These are phyloP conservation scores for Aegotheles bennettii DNA, from an alignment of 2,113 vertebrate species.

Conservation along the genomic window DNA sequence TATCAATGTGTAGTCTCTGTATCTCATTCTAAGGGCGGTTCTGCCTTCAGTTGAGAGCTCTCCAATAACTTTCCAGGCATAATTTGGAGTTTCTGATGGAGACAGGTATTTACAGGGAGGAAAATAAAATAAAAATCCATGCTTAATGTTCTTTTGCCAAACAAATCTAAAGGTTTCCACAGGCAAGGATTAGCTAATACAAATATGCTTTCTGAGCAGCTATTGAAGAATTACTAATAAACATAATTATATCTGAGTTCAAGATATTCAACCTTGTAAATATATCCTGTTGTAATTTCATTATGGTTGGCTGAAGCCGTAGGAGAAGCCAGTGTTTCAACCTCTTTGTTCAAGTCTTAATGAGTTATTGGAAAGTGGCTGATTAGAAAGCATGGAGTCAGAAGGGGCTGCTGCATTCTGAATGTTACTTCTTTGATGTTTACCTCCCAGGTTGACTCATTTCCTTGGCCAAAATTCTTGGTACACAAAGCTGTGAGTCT, in stretches of 20 bases:
- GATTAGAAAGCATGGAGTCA: constrained; percentile 27
- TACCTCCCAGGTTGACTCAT: neutral
- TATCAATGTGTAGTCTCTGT: neutral
- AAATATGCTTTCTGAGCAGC: constrained; percentile 47
- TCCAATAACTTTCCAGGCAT: neutral
- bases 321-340: constrained; percentile 10
- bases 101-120: neutral
- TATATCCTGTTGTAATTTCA: constrained; percentile 45
- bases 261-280: constrained; percentile 38
- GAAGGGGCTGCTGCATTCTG: neutral
- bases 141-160: constrained; percentile 42
- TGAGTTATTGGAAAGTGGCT: constrained; percentile 31
- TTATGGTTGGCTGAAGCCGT: neutral
- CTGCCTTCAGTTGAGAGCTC: neutral
- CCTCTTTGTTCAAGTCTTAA: constrained; percentile 40
- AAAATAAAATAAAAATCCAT: neutral
- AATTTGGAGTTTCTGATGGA: neutral
- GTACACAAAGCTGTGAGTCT: neutral
- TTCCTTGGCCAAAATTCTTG: neutral
- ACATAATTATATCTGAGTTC: constrained; percentile 13
- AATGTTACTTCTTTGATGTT: constrained; percentile 30
- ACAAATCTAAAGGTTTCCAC: constrained; percentile 31
- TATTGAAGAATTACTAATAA: constrained; percentile 42
- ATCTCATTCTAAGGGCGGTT: neutral
- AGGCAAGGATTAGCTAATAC: constrained; percentile 56